Conservation (phyloP, 2,113 vertebrate genomes). For the Rhabdornis inornatus region DNA sequence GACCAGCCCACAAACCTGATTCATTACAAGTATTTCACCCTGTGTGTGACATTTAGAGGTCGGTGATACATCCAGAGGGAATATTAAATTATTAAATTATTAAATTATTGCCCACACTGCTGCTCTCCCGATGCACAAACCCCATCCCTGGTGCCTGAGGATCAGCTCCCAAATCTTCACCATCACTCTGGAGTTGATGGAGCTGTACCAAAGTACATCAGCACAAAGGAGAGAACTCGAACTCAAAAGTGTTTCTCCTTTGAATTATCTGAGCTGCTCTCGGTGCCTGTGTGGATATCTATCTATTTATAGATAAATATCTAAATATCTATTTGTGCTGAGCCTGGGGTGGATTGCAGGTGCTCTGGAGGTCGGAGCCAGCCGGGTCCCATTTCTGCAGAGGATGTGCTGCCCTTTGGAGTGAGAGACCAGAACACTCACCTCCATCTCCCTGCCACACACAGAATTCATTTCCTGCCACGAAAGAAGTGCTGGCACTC, state of each 20-base stretch:
- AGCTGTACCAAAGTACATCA: not conserved
- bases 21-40: not conserved
- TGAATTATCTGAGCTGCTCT: not conserved
- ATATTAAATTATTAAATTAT: not conserved
- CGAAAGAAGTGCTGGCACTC: not conserved
- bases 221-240: not conserved
- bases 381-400: not conserved
- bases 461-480: not conserved
- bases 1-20: not conserved
- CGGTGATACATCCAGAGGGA: not conserved
- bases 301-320: too few relatives aligned
- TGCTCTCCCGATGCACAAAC: not conserved
- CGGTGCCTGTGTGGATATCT: not conserved
- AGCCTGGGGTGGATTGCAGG: not conserved
- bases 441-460: not conserved
- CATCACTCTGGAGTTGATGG: rapidly evolving
- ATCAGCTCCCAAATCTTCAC: rapidly evolving
- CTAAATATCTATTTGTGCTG: not conserved
- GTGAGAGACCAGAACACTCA: not conserved
- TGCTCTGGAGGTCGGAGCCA: not conserved
- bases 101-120: not conserved
- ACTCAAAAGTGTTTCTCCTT: not conserved
- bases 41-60: not conserved
- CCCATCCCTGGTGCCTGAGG: not conserved
- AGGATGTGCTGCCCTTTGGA: not conserved